These are phyloP conservation scores for Python bivittatus DNA, from an alignment of 2,113 vertebrate species.

Conservation along the genomic window DNA sequence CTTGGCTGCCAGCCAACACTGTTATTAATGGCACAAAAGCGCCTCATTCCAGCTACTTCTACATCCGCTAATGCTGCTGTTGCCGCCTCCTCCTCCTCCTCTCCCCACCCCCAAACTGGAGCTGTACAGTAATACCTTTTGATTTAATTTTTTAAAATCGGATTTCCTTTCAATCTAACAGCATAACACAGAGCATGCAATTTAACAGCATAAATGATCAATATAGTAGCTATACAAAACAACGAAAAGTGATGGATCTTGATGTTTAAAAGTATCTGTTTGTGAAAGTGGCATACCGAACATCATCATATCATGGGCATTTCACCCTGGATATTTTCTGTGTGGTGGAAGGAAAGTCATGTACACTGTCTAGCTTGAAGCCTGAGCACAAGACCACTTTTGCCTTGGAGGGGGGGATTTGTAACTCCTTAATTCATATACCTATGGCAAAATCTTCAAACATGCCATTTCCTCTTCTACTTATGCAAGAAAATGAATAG, in stretches of 20 bases:
- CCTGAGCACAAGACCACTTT: no score
- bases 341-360: neutral
- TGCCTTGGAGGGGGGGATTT: neutral
- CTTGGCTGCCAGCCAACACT: conserved; percentile 82
- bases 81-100: conserved; percentile 47
- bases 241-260: neutral
- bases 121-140: conserved; percentile 52
- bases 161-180: neutral
- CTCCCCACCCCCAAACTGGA: conserved; percentile 52
- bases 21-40: conserved; percentile 89
- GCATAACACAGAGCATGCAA: neutral
- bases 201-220: neutral
- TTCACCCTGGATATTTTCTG: neutral
- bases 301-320: neutral
- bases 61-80: conserved; percentile 70
- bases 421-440: neutral
- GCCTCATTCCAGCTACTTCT: conserved; percentile 81
- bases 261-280: neutral
- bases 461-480: neutral
- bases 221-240: conserved; percentile 20
- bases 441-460: neutral
- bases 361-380: neutral
- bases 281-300: neutral
- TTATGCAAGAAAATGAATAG: neutral
- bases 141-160: neutral